Evolutionary conservation across 2,797 vertebrate species (phyloP), one percentile per base, ranked within the genome.

Genomic region (Pseudochirops corinnae): DNA sequence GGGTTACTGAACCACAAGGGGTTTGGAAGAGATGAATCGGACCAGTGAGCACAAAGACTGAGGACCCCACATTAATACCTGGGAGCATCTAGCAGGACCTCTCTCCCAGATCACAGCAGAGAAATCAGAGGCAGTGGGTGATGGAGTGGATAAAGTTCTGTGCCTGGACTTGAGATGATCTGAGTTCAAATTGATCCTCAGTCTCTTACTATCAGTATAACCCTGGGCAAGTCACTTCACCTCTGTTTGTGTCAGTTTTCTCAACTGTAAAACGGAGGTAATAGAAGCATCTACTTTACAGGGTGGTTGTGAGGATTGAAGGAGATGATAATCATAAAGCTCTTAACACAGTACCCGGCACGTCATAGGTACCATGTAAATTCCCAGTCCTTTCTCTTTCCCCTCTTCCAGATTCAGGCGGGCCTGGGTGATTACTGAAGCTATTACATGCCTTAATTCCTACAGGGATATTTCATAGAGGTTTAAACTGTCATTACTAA

Each of bases 401-500:
- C 31, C 1, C 74, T 1, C 31, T 31, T 55, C 55, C 53, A 26
- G 28, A 57, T 24, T 6, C 1, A 5, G 14, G 16, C 26, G 33
- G 52, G 1, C 24, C 56, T 4, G 33, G 0, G 16, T 0, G 1
- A 0, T 24, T 5, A 1, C 24, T 0, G 3, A 29, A 31, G 3
- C 1, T 5, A 0, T 46, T 14, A 50, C 60, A 33, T 26, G 92
- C 5, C 0, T 96, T 94, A 93, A 87, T 97, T 95, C 94, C 96
- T 93, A 92, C 29, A 96, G 95, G 95, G 97, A 93, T 11, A 52
- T 57, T 74, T 96, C 93, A 87, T 96, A 62, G 58, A 96, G 90
- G 96, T 97, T 96, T 95, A 91, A 96, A 96, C 97, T 91, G 94
- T 93, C 94, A 60, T 52, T 93, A 74, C 95, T 97, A 97, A 97